Evolutionary conservation across 2,113 vertebrate species (phyloP).

Genomic region (Brachypteracias leptosomus): DNA sequence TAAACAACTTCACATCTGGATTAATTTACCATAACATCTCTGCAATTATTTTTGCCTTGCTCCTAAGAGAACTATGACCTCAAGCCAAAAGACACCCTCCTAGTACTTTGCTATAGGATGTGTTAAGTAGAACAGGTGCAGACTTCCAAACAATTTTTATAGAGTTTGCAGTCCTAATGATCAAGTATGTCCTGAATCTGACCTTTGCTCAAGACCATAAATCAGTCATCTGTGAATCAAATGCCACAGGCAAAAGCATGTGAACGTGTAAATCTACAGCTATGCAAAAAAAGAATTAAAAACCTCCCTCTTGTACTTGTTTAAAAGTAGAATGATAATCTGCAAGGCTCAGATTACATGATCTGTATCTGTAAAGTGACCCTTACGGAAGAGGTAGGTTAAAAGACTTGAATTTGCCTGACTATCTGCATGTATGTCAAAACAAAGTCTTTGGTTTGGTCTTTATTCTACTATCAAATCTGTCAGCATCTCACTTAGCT

Average conservation of each 20-base stretch:
- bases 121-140: background rate
- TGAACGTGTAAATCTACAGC: background rate
- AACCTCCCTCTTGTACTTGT: background rate
- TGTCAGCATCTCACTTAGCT: background rate
- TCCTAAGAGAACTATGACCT: background rate
- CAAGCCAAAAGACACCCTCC: background rate
- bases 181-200: background rate
- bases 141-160: background rate
- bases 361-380: conserved; percentile 53
- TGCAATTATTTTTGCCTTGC: background rate
- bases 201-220: background rate
- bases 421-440: conserved; percentile 11
- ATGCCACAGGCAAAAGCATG: background rate
- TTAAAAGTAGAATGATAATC: conserved; percentile 55
- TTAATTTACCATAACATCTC: background rate
- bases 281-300: conserved; percentile 39
- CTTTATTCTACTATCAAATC: conserved; percentile 13
- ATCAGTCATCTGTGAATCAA: conserved; percentile 28
- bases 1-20: background rate
- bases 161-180: background rate
- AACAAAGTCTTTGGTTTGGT: background rate
- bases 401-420: conserved; percentile 5
- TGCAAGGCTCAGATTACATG: conserved; percentile 68
- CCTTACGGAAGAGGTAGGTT: background rate
- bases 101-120: background rate